Base-by-base conservation (phyloP, 2,888 invertebrate genomes). In the Acrobeloides nanus region DNA sequence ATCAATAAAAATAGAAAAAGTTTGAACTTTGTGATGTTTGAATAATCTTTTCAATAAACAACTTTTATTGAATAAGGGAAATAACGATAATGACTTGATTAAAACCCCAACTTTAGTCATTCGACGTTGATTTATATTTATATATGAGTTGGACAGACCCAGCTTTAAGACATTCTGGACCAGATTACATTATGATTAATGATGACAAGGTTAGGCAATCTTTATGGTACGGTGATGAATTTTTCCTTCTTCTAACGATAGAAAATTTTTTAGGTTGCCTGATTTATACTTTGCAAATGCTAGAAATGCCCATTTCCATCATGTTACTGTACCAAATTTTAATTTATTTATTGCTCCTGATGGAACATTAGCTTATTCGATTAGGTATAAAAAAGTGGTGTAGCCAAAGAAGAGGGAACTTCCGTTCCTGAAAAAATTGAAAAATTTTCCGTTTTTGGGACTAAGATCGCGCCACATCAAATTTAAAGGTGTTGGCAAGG, bases 311-410 rank as follows among this genome's bases (percentile, higher is more conserved):
- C 34, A 48, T 18, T 59, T 58, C 40, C 59, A 58, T 32, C 46
- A 56, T 21, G 59, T 57, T 8, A 58, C 57, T n/a, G 58, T 59
- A 32, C 58, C 51, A n/a, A n/a, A n/a, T n/a, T n/a, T n/a, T n/a
- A n/a, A n/a, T n/a, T n/a, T n/a, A n/a, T n/a, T n/a, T n/a, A 59
- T 58, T 35, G 51, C 56, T 29, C 44, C 32, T 17, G 46, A 57
- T 40, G 57, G 57, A 24, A 56, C 57, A n/a, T 41, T 57, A 24
- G 57, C 59, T 8, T 57, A 52, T 45, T 54, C 48, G 18, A 57
- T 43, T 27, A 34, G 51, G 51, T 48, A 27, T 15, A 23, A 12
- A 4, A 15, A 18, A 10, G 8, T 21, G 20, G 27, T 37, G 26
- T 10, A n/a, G n/a, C n/a, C n/a, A n/a, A n/a, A n/a, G n/a, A n/a